Percentiles rank a stretch among this genome's conserved stretches.
Evolutionary conservation across 53 echinoderm and acorn worm genomes (phyloP).

Genomic region (Pentamera pediparva): DNA sequence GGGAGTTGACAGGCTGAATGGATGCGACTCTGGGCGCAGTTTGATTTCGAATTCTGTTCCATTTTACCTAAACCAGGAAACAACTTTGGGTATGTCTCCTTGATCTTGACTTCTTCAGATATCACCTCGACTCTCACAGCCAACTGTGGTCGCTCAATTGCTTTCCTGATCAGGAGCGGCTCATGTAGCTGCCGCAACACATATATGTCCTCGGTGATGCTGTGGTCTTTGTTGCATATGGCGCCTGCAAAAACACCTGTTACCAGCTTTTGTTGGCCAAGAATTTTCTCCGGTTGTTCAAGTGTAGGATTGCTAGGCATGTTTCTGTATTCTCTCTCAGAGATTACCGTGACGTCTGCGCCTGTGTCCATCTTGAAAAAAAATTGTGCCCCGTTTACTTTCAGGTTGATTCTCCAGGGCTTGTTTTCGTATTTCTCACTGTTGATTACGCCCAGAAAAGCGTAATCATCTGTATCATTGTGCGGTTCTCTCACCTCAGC

Average conservation of each 20-base stretch:
- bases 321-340: not conserved
- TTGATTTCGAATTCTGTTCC: conserved; percentile 1
- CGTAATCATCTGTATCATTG: not conserved
- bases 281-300: not conserved
- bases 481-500: not conserved
- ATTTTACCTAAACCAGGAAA: not conserved
- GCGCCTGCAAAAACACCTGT: not conserved
- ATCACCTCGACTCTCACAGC: not conserved
- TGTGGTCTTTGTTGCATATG: not conserved
- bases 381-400: not conserved
- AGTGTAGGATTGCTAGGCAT: not conserved
- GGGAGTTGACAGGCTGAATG: conserved; percentile 25
- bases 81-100: not conserved
- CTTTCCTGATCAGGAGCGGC: not conserved
- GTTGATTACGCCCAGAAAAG: not conserved
- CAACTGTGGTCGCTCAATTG: not conserved
- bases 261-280: not conserved
- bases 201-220: not conserved
- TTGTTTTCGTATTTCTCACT: not conserved
- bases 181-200: not conserved
- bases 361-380: not conserved
- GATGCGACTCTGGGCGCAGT: not conserved
- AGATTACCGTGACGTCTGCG: not conserved
- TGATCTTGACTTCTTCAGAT: not conserved
- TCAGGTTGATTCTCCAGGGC: not conserved